A percentile compares a stretch with the other conserved stretches of the same genome.
Evolutionary conservation across 2,797 vertebrate genomes (phyloP).

Genomic region (Malurus splendens): DNA sequence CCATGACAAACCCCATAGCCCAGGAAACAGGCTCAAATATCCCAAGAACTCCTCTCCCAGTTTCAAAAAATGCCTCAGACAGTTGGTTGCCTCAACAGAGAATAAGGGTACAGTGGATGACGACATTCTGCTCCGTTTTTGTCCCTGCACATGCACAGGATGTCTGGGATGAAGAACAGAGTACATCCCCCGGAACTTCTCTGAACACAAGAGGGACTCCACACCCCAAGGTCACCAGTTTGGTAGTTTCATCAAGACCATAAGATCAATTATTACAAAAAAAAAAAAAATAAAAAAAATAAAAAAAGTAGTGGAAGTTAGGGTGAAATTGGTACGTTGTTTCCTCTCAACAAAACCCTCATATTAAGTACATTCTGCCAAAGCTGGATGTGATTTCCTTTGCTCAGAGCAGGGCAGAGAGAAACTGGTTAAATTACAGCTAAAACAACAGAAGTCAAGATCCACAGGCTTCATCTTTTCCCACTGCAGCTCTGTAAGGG

Average conservation of each 20-base stretch:
- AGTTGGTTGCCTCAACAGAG: neutral
- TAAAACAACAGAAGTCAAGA: constrained; percentile 15
- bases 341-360: neutral
- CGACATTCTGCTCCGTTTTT: neutral
- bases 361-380: neutral
- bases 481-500: neutral
- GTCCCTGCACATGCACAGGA: no score
- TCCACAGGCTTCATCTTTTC: neutral
- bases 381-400: neutral
- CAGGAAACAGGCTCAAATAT: neutral
- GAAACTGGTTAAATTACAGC: neutral
- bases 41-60: neutral
- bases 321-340: neutral
- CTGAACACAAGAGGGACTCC: neutral
- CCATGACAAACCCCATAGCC: rapidly evolving
- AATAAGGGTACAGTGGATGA: neutral
- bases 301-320: neutral
- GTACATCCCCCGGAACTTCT: neutral
- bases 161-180: neutral
- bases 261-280: neutral
- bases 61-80: neutral
- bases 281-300: no score
- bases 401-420: neutral
- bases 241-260: neutral
- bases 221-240: neutral